Base-by-base conservation (phyloP, 2,888 invertebrate genomes). In the Chorisops tibialis region DNA sequence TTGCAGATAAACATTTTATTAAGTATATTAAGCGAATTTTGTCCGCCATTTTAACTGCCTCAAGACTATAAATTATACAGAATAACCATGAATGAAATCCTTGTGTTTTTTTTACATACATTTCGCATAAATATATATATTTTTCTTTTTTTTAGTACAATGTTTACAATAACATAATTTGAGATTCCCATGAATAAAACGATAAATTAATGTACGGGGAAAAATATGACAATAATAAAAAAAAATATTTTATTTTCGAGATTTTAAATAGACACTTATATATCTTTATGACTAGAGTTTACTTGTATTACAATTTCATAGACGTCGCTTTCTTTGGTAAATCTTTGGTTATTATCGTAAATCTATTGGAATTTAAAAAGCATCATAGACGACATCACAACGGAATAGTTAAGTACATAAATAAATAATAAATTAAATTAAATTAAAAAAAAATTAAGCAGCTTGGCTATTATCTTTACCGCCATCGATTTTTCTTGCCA, bases 381-480 rank as follows among this genome's bases (percentile, higher is more conserved):
- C 30, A 30, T 30, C 30, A 9, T 30, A 9, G 7, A 9, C 5
- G 9, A 9, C 30, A 30, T 30, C 30, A 9, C 30, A 30, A 2
- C 3, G 30, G 5, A 30, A 7, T 30, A 30, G n/a, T n/a, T n/a
- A n/a, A n/a, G n/a, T 30, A 9, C 2, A 30, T 30, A 30, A 30
- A 30, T 30, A 30, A 7, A 1, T 30, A 9, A 2, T 7, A 30
- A 1, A 30, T 9, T n/a, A n/a, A n/a, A n/a, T n/a, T 7, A 30
- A 30, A 30, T 7, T 2, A 30, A 1, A 30, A 30, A 30, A 30
- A 30, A 3, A 14, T 66, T 79, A 82, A 69, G 82, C 82, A 41
- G 81, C 80, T 72, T 82, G 81, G 67, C 81, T 82, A 62, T 80
- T 80, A 9, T 76, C 72, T n/a, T 70, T 73, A 4, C 81, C 80